Base-by-base conservation (phyloP, 2,113 vertebrate genomes). In the Puffinus mauretanicus region DNA sequence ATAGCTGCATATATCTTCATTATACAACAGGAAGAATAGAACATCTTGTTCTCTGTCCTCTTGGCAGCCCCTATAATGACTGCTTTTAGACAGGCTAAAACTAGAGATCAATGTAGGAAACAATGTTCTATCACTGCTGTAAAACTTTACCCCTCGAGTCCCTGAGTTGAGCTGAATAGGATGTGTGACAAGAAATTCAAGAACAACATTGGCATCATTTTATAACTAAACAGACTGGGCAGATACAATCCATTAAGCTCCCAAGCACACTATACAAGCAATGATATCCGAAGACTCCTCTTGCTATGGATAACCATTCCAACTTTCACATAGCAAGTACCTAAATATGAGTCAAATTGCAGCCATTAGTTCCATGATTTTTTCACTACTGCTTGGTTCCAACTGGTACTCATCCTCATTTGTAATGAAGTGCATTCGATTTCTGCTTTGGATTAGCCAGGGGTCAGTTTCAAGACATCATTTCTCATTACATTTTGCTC, bases 1-100 rank as follows among this genome's bases (percentile, higher is more conserved):
- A 47, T 26, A 90, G 58, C 60, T 55, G 61, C 64, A 86, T 86
- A 5, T n/a, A 70, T 96, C 95, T 97, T 97, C 71, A 91, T 91
- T 94, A 91, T 17, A 34, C 17, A 75, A 10, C 4, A 34, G 20
- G 25, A 81, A 58, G 46, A 93, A 44, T 3, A 66, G n/a, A 89
- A 55, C 24, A 54, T n/a, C 44, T 72, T 62, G 32, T 71, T 96
- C 65, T 42, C 60, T 20, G 4, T 82, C n/a, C 57, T 79, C 36
- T 60, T 87, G 25, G 71, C n/a, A 87, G 61, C 30, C 40, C 66
- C 52, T 65, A 8, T 76, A 75, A 86, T 7, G 13, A 69, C 55
- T 87, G 44, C 30, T 52, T 91, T 60, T 20, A 77, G 62, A 49
- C 24, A 75, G 46, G 70, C 29, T 30, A 67, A 54, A 80, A 40